Evolutionary conservation across 2,888 invertebrate genomes (phyloP).

Genomic region (Sarcophaga carnaria): DNA sequence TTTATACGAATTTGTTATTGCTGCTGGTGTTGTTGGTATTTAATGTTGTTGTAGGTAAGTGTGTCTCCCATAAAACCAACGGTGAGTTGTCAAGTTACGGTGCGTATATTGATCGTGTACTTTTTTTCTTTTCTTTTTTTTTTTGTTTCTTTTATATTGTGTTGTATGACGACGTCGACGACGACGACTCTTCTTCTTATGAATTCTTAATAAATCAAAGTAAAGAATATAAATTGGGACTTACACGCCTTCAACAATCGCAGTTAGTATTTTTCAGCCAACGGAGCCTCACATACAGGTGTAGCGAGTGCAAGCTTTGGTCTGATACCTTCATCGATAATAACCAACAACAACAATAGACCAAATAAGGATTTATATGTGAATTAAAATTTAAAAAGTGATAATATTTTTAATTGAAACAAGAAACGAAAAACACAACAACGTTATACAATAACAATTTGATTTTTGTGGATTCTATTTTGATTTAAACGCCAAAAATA

Average conservation of each 20-base stretch:
- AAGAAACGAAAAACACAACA: constrained; percentile 37
- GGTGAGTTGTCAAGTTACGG: constrained; percentile 64
- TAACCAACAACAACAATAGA: constrained; percentile 49
- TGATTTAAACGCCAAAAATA: constrained; percentile 24
- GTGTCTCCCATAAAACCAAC: constrained; percentile 53
- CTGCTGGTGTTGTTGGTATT: constrained; percentile 27
- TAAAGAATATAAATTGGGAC: constrained; percentile 82
- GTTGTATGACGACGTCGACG: constrained; percentile 19
- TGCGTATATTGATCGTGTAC: constrained; percentile 8
- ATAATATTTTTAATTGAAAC: constrained; percentile 35
- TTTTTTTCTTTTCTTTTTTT: constrained; percentile 14
- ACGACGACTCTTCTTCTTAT: constrained; percentile 78
- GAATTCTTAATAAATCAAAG: constrained; percentile 82
- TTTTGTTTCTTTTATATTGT: constrained; percentile 25
- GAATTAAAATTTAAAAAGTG: constrained; percentile 37
- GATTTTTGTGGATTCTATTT: constrained; percentile 49
- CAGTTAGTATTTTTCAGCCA: constrained; percentile 82
- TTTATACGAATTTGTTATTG: constrained; percentile 29
- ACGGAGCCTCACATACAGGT: constrained; percentile 80
- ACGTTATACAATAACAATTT: constrained; percentile 7
- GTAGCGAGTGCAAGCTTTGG: constrained; percentile 81
- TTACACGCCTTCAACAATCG: constrained; percentile 79
- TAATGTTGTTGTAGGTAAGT: constrained; percentile 51
- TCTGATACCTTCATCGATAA: constrained; percentile 68
- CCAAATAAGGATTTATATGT: constrained; percentile 67